A percentile compares a stretch with the other conserved stretches of the same genome.
Evolutionary conservation across 2,888 invertebrate genomes (phyloP).

Genomic region (Pandemis corylana): DNA sequence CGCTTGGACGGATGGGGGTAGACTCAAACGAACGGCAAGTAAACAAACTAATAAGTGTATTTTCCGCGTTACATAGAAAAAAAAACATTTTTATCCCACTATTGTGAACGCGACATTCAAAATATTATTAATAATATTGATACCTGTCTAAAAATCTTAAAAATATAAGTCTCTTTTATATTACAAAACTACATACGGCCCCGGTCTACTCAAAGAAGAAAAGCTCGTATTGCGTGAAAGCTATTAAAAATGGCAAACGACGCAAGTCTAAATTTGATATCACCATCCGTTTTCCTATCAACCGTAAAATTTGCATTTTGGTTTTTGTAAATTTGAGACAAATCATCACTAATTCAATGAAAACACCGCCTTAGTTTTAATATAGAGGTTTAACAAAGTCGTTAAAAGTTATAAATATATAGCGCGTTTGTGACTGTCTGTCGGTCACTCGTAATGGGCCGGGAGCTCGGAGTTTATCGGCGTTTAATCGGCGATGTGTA

Average conservation of each 20-base stretch:
- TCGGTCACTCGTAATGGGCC: constrained; percentile 66
- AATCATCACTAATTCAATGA: neutral
- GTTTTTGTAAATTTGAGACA: neutral
- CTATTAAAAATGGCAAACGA: no score
- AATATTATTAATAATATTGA: no score
- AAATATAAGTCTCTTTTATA: neutral
- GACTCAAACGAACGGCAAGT: neutral
- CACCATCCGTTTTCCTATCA: no score
- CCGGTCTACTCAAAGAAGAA: no score
- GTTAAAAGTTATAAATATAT: constrained; percentile 49
- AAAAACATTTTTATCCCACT: no score
- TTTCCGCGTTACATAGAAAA: neutral
- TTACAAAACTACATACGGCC: neutral
- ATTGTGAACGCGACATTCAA: no score
- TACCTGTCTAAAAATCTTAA: no score
- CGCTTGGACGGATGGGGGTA: neutral
- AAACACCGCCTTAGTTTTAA: neutral
- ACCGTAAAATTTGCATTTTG: no score
- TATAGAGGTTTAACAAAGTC: constrained; percentile 45
- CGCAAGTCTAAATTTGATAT: no score
- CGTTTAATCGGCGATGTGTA: constrained; percentile 73
- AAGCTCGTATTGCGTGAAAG: no score
- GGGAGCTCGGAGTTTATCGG: constrained; percentile 66
- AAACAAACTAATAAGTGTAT: neutral
- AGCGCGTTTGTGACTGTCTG: constrained; percentile 52